Conservation (phyloP, 2,888 invertebrate genomes). For the Oeneis ivallda region DNA sequence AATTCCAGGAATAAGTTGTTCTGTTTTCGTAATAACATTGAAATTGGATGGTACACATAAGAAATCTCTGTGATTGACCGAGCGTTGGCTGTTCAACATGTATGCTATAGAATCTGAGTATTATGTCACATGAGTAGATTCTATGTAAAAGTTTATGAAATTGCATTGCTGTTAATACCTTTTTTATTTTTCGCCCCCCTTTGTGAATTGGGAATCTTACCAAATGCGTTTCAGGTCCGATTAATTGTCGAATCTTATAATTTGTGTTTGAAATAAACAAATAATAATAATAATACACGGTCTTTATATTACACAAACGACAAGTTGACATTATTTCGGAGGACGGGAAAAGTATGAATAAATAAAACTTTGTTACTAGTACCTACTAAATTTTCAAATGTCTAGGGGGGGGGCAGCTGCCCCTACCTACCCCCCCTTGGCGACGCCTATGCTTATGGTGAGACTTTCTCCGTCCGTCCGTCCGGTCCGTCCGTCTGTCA, state of each 20-base stretch:
- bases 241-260: constrained; percentile 76
- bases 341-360: too few species aligned
- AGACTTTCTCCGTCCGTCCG: too few species aligned
- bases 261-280: constrained; percentile 80
- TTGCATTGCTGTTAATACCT: constrained; percentile 78
- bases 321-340: too few species aligned
- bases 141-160: constrained; percentile 66
- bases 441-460: too few species aligned
- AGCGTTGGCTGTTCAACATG: constrained; percentile 70
- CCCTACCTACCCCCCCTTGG: too few species aligned
- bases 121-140: constrained; percentile 64
- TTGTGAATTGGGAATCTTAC: constrained; percentile 75
- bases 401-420: too few species aligned
- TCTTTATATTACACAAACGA: constrained; percentile 35
- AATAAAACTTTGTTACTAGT: too few species aligned
- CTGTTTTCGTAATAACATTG: constrained; percentile 70
- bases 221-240: constrained; percentile 71
- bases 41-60: constrained; percentile 57
- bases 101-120: constrained; percentile 74
- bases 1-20: constrained; percentile 62
- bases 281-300: constrained; percentile 56
- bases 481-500: too few species aligned
- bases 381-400: too few species aligned
- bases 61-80: constrained; percentile 78
- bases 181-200: constrained; percentile 76